phyloP scores from a whole-genome alignment of 1,140 invertebrate species.

The Brachionus koreanus region DNA sequence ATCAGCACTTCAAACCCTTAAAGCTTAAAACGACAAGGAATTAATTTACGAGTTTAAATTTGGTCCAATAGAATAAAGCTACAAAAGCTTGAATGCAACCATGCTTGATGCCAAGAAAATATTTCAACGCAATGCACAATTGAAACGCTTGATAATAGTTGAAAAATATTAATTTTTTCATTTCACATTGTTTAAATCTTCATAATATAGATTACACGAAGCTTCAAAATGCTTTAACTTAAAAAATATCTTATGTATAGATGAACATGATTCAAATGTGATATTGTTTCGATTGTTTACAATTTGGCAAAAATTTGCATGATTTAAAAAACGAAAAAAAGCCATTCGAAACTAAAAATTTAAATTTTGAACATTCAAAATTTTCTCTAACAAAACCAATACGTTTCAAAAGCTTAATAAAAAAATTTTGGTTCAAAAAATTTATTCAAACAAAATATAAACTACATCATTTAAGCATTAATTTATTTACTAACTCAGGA shows the following conservation, averaged over 20 bases:
- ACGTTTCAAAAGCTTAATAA: slow-evolving; percentile 27
- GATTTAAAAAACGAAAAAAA: not conserved
- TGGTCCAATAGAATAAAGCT: not conserved
- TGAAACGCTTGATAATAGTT: slow-evolving; percentile 6
- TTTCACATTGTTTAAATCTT: not conserved
- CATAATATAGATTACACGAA: slow-evolving; percentile 8
- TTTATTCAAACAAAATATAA: not conserved
- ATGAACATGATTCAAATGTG: slow-evolving; percentile 24
- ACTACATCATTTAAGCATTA: not conserved
- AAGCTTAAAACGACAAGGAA: not conserved
- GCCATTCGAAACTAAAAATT: not conserved
- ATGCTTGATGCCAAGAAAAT: not conserved
- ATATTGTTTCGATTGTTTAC: not conserved
- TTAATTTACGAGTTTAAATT: not conserved
- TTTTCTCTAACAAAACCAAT: not conserved
- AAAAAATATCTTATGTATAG: slow-evolving; percentile 9
- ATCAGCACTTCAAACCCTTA: not conserved
- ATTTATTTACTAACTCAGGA: not conserved
- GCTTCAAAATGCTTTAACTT: not conserved
- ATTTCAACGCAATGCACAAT: not conserved
- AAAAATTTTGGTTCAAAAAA: not conserved
- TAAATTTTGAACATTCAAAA: slow-evolving; percentile 6
- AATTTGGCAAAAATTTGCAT: slow-evolving; percentile 16
- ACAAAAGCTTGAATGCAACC: not conserved
- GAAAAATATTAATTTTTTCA: slow-evolving; percentile 4